Evolutionary conservation across 2,888 invertebrate species (phyloP).

Genomic region (Psococerastis gibbosa): DNA sequence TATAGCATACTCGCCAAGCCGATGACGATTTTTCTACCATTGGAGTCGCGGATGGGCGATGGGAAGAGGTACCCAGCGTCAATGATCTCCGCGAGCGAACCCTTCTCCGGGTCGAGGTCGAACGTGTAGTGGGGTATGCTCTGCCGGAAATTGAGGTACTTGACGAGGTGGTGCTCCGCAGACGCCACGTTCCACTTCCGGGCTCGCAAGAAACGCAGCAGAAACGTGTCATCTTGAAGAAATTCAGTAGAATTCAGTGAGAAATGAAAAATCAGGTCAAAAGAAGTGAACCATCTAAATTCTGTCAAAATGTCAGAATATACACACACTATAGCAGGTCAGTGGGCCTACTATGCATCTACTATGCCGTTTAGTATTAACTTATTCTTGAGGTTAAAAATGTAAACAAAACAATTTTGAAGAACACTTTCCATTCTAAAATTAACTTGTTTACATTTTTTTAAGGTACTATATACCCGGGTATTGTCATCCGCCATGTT

Average conservation of each 20-base stretch:
- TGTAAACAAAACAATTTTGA: too few species aligned
- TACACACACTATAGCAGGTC: not conserved
- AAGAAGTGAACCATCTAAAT: too few species aligned
- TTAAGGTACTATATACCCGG: too few species aligned
- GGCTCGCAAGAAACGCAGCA: conserved; percentile 56
- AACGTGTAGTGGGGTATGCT: conserved; percentile 50
- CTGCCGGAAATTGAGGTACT: conserved; percentile 56
- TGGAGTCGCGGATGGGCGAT: conserved; percentile 52
- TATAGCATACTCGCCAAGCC: conserved; percentile 47
- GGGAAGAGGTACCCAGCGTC: conserved; percentile 59
- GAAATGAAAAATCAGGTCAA: too few species aligned
- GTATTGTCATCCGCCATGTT: too few species aligned
- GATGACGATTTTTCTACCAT: conserved; percentile 54
- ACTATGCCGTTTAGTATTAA: too few species aligned
- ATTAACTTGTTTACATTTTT: too few species aligned
- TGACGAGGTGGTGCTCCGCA: conserved; percentile 56
- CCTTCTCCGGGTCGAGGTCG: conserved; percentile 48
- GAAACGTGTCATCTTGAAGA: conserved; percentile 40
- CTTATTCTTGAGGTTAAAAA: too few species aligned
- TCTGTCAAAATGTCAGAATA: too few species aligned
- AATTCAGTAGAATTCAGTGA: too few species aligned
- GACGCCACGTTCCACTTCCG: conserved; percentile 65
- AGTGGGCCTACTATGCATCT: too few species aligned
- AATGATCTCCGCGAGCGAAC: conserved; percentile 49
- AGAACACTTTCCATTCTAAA: too few species aligned